Conservation (phyloP, 2,888 invertebrate species). For the Luffia ferchaultella region DNA sequence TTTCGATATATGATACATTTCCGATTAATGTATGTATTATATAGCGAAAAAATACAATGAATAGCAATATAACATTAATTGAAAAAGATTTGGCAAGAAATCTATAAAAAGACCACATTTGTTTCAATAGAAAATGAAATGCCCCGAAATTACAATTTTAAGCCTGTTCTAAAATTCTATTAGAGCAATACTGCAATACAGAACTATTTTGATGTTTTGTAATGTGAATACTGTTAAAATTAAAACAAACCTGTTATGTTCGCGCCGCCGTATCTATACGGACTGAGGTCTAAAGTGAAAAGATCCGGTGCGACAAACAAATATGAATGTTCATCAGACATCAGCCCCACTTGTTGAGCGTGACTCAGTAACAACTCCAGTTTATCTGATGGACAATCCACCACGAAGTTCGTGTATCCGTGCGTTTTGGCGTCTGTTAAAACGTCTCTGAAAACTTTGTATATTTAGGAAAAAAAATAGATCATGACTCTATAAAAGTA, state of each 20-base stretch:
- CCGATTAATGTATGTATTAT: no score
- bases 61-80: no score
- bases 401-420: constrained; percentile 74
- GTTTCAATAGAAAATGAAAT: no score
- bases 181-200: no score
- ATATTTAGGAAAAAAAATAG: not conserved
- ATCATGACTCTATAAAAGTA: not conserved
- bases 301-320: constrained; percentile 83
- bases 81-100: no score
- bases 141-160: no score
- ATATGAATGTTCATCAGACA: constrained; percentile 80
- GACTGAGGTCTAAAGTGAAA: constrained; percentile 78
- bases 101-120: no score
- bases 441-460: constrained; percentile 59
- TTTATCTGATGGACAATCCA: constrained; percentile 74
- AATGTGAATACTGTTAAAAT: no score
- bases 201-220: no score
- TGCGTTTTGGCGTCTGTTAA: constrained; percentile 74
- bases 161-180: no score
- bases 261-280: constrained; percentile 80
- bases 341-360: constrained; percentile 85
- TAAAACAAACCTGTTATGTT: constrained; percentile 79
- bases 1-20: no score
- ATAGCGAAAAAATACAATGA: no score
- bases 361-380: constrained; percentile 55